Percentiles rank a stretch among this genome's conserved stretches.
phyloP scores from a whole-genome alignment of 2,888 invertebrate genomes.

The Epinotia bilunana region DNA sequence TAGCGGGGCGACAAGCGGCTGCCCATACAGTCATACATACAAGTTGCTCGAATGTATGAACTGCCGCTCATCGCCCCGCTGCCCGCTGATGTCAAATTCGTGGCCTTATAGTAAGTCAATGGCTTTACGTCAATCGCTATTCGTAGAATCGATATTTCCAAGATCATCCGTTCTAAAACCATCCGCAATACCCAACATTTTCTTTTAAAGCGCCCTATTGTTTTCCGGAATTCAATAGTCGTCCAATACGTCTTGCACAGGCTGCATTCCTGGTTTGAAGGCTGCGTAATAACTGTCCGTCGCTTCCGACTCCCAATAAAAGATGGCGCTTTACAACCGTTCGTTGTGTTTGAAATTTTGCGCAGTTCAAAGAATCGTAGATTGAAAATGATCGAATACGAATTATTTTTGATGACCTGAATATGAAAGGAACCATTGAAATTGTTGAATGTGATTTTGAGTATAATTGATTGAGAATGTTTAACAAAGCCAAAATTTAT shows the following conservation, averaged over 20 bases:
- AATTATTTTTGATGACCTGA: too few species aligned
- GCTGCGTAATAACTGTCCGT: constrained; percentile 37
- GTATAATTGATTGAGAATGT: not conserved
- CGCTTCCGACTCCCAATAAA: constrained; percentile 59
- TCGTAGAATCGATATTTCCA: not conserved
- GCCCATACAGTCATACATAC: too few species aligned
- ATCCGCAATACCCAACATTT: not conserved
- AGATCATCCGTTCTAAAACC: not conserved
- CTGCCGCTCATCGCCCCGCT: too few species aligned
- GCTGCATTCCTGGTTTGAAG: constrained; percentile 13
- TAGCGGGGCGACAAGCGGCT: too few species aligned
- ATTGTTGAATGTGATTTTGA: too few species aligned
- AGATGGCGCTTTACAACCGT: constrained; percentile 54
- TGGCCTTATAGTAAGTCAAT: too few species aligned
- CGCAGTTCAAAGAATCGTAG: not conserved
- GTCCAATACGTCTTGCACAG: constrained; percentile 2
- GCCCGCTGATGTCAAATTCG: too few species aligned
- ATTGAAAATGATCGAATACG: not conserved
- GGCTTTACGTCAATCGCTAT: too few species aligned
- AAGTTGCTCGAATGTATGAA: too few species aligned
- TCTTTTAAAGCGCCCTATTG: constrained; percentile 24
- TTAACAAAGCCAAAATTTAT: not conserved
- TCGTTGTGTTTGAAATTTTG: constrained; percentile 6
- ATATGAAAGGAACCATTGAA: too few species aligned
- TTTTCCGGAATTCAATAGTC: constrained; percentile 12